These are phyloP conservation scores for Odontomyia ornata DNA, from an alignment of 2,888 invertebrate species.

Conservation along the genomic window DNA sequence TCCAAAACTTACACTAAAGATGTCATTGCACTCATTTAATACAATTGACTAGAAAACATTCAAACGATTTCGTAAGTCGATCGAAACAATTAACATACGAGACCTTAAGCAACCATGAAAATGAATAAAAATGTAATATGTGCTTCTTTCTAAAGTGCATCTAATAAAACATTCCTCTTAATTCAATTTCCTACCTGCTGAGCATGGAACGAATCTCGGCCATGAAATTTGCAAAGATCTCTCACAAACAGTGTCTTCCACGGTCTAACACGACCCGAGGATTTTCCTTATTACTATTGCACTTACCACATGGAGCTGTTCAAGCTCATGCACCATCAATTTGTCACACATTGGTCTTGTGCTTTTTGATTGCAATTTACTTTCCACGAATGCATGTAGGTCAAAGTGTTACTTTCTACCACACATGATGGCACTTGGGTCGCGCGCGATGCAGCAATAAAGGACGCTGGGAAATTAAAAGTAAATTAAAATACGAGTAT, in stretches of 20 bases:
- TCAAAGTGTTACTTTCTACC: slow-evolving; percentile 42
- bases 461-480: slow-evolving; percentile 3
- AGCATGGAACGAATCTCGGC: background rate
- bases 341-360: slow-evolving; percentile 17
- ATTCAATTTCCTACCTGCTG: background rate
- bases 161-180: too few relatives aligned
- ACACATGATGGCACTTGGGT: background rate
- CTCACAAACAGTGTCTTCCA: background rate
- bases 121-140: too few relatives aligned
- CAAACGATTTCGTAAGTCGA: too few relatives aligned
- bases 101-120: too few relatives aligned
- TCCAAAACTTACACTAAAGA: too few relatives aligned
- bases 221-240: slow-evolving; percentile 10
- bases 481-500: background rate
- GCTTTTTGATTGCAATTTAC: slow-evolving; percentile 27
- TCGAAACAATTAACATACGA: too few relatives aligned
- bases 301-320: background rate
- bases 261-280: background rate
- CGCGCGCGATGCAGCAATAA: background rate
- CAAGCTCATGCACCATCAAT: background rate
- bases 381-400: slow-evolving; percentile 34
- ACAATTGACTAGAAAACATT: too few relatives aligned
- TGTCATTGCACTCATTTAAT: too few relatives aligned
- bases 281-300: background rate
- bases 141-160: too few relatives aligned